Evolutionary conservation across 1,140 invertebrate species (phyloP).

Genomic region (Drusus annulatus): DNA sequence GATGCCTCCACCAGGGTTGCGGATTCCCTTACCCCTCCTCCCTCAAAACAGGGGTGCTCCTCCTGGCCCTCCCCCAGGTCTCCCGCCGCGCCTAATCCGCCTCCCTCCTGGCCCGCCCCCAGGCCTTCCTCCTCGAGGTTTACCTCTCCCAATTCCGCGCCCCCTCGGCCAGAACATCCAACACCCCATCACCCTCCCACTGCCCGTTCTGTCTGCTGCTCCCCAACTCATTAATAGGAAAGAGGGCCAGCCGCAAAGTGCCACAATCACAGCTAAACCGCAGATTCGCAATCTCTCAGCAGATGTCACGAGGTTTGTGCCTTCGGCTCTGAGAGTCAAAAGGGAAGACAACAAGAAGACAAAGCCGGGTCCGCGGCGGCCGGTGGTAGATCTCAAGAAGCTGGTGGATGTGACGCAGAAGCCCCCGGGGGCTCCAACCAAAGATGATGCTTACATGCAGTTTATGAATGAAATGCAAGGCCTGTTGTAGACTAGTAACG

Average conservation of each 20-base stretch:
- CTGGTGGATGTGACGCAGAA: conserved; percentile 43
- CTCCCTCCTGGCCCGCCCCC: conserved; percentile 67
- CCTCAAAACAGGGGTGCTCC: conserved; percentile 69
- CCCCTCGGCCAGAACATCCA: conserved; percentile 71
- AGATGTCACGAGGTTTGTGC: conserved; percentile 95
- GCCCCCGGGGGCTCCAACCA: conserved; percentile 77
- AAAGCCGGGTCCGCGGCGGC: conserved; percentile 63
- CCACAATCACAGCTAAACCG: conserved; percentile 94
- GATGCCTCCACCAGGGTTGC: conserved; percentile 62
- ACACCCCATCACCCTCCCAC: conserved; percentile 74
- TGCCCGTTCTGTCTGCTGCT: conserved; percentile 83
- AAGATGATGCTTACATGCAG: conserved; percentile 97
- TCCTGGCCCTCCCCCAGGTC: conserved; percentile 80
- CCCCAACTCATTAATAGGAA: conserved; percentile 85
- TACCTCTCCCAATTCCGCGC: conserved; percentile 65
- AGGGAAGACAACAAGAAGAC: conserved; percentile 84
- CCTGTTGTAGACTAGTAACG: conserved; percentile 76
- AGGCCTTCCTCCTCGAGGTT: conserved; percentile 70
- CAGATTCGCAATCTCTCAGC: conserved; percentile 95
- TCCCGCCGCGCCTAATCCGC: conserved; percentile 65
- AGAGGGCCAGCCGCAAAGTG: conserved; percentile 75
- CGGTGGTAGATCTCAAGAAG: conserved; percentile 65
- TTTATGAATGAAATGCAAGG: conserved; percentile 99
- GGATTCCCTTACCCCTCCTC: conserved; percentile 64
- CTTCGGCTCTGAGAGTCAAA: conserved; percentile 92